phyloP scores from a whole-genome alignment of 2,888 invertebrate genomes.

The Agelastica alni region DNA sequence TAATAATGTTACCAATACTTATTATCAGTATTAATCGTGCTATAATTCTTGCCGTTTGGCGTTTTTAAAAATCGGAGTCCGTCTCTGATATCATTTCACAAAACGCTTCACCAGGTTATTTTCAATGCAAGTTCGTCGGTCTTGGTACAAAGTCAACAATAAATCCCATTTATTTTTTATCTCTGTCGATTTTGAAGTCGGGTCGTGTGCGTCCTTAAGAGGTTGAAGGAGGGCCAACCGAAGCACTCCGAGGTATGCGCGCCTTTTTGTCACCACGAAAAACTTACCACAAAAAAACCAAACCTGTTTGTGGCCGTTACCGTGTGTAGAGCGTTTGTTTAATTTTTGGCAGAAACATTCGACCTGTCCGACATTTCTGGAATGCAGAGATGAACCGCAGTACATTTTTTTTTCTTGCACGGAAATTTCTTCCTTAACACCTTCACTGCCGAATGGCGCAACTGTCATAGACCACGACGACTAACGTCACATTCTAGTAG shows the following conservation, averaged over 20 bases:
- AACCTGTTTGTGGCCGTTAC: conserved; percentile 25
- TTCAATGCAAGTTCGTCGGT: conserved; percentile 14
- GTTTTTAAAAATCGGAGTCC: too few relatives aligned
- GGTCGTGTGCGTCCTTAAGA: conserved; percentile 27
- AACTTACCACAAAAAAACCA: too few relatives aligned
- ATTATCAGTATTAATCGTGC: too few relatives aligned
- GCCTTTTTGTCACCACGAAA: conserved; percentile 26
- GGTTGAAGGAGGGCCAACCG: conserved; percentile 18
- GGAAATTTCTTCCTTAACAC: background rate
- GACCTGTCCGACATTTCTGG: conserved; percentile 4
- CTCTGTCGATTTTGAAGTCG: conserved; percentile 24
- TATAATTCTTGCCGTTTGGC: too few relatives aligned
- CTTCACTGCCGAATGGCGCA: too few relatives aligned
- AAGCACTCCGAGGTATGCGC: conserved; percentile 15
- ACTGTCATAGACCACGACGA: too few relatives aligned
- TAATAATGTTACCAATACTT: too few relatives aligned
- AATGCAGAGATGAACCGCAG: conserved; percentile 4
- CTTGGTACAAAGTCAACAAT: conserved; percentile 18
- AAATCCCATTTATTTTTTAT: conserved; percentile 28
- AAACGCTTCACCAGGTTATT: conserved; percentile 13
- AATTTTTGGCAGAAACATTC: conserved; percentile 23
- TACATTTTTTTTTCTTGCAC: too few relatives aligned
- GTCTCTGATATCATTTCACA: conserved; percentile 19
- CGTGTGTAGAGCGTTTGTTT: conserved; percentile 23
- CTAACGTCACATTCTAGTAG: too few relatives aligned